A percentile compares a stretch with the other conserved stretches of the same genome.
Conservation (phyloP, 2,797 vertebrate genomes). For the Sphenopsis melanotis region DNA sequence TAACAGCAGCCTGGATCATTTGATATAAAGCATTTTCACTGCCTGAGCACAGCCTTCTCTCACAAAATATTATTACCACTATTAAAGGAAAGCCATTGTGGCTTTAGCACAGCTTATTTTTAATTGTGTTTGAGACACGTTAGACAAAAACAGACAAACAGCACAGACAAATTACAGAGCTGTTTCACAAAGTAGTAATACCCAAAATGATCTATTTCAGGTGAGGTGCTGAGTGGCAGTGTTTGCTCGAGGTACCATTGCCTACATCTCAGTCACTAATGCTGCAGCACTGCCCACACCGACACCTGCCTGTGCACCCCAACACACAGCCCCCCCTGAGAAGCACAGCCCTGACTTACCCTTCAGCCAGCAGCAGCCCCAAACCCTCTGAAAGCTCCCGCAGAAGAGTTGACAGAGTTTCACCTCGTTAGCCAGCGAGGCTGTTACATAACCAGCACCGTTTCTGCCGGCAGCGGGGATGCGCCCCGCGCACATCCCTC, state of each 20-base stretch:
- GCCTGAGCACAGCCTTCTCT: background rate
- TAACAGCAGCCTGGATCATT: background rate
- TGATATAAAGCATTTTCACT: background rate
- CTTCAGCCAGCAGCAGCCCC: conserved; percentile 27
- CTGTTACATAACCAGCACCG: conserved; percentile 70
- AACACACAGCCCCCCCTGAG: accelerated
- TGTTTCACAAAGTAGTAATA: background rate
- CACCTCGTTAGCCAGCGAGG: conserved; percentile 67
- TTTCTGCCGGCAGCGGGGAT: conserved; percentile 60
- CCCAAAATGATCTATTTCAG: background rate
- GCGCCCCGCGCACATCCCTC: conserved; percentile 40
- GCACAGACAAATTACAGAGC: background rate
- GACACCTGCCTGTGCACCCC: background rate
- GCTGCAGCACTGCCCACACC: background rate
- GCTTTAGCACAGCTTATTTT: background rate
- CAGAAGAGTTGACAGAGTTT: conserved; percentile 48
- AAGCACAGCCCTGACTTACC: conserved; percentile 66
- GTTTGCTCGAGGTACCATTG: background rate
- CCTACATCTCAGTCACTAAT: background rate
- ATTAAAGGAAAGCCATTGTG: background rate
- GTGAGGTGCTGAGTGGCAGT: background rate
- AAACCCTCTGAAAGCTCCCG: conserved; percentile 19
- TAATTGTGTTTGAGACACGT: background rate
- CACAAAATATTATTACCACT: background rate
- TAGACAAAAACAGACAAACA: background rate